These are phyloP conservation scores for Uria lomvia DNA, from an alignment of 2,113 vertebrate species.

Conservation along the genomic window DNA sequence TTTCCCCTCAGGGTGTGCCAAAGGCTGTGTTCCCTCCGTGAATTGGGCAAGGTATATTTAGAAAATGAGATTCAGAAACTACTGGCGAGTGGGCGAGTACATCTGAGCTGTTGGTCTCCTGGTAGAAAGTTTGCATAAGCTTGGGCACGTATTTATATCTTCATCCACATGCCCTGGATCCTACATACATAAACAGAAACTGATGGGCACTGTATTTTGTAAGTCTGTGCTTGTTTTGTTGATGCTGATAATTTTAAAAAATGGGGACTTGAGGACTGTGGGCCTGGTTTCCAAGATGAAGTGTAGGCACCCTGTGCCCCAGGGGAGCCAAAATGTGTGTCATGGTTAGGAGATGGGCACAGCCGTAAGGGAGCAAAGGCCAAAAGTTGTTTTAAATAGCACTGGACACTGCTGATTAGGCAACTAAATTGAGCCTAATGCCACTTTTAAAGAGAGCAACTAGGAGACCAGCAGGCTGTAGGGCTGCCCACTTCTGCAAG, in stretches of 20 bases:
- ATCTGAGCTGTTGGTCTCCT: constrained; percentile 11
- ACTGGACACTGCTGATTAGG: background rate
- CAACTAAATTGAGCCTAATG: background rate
- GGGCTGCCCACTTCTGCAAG: background rate
- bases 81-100: background rate
- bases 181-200: background rate
- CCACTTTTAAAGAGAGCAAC: background rate
- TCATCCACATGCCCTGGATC: background rate
- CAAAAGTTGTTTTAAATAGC: background rate
- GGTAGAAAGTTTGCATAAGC: background rate
- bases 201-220: background rate
- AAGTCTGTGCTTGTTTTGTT: background rate
- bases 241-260: background rate
- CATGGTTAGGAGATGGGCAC: background rate
- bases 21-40: accelerated
- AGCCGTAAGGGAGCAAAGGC: background rate
- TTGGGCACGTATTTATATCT: background rate
- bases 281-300: background rate
- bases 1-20: background rate
- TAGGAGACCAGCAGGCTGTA: background rate
- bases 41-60: background rate
- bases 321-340: accelerated
- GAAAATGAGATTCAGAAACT: background rate
- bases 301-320: background rate
- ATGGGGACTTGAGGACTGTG: background rate